These are phyloP conservation scores for Plemyria rubiginata DNA, from an alignment of 2,888 invertebrate genomes.

Conservation along the genomic window DNA sequence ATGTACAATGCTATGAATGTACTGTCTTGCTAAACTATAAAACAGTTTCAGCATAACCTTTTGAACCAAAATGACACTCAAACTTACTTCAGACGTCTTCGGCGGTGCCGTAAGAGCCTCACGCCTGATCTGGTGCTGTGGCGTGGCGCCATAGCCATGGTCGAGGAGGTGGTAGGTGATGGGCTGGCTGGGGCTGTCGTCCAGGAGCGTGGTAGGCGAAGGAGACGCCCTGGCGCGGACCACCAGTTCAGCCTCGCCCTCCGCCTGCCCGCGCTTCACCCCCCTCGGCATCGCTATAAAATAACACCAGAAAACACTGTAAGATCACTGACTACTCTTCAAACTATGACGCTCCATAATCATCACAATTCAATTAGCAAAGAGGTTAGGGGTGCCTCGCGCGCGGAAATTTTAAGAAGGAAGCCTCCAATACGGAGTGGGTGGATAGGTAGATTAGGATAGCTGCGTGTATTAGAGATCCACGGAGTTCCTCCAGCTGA, in stretches of 20 bases:
- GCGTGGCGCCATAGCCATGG: slow-evolving; percentile 94
- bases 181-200: slow-evolving; percentile 81
- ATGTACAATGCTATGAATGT: neutral
- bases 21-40: neutral
- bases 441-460: slow-evolving; percentile 70
- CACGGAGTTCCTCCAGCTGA: slow-evolving; percentile 60
- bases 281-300: slow-evolving; percentile 86
- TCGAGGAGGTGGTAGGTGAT: slow-evolving; percentile 92
- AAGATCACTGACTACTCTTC: slow-evolving; percentile 42
- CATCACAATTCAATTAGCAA: slow-evolving; percentile 79
- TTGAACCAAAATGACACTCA: neutral
- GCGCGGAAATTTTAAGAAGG: slow-evolving; percentile 80
- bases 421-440: slow-evolving; percentile 77
- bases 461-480: slow-evolving; percentile 59
- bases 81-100: slow-evolving; percentile 84
- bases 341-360: slow-evolving; percentile 52
- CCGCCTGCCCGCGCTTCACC: slow-evolving; percentile 84
- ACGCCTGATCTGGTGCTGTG: slow-evolving; percentile 87
- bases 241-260: slow-evolving; percentile 81
- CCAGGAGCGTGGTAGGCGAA: slow-evolving; percentile 80
- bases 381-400: slow-evolving; percentile 83
- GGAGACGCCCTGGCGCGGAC: slow-evolving; percentile 82
- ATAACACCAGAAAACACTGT: slow-evolving; percentile 48
- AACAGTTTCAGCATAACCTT: neutral
- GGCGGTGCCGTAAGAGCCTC: slow-evolving; percentile 83